These are phyloP conservation scores for Emydura subglobosa DNA, from an alignment of 2,113 vertebrate species.

Conservation along the genomic window DNA sequence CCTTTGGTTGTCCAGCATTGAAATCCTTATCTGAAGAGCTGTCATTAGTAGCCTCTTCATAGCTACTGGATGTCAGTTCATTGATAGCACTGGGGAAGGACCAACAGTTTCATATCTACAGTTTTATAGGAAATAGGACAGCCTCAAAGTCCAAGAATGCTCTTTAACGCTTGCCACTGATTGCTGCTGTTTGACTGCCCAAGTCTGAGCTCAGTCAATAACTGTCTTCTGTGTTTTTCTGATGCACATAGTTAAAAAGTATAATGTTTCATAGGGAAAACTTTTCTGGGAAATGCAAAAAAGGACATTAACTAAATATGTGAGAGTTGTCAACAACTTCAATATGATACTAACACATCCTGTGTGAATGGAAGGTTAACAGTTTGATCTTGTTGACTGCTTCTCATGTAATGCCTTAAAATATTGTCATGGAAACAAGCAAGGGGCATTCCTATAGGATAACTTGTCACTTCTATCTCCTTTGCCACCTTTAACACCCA, in stretches of 20 bases:
- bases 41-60: background rate
- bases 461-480: too few species aligned
- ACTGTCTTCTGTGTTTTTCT: conserved; percentile 6
- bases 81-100: background rate
- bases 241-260: background rate
- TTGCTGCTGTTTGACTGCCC: background rate
- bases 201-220: background rate
- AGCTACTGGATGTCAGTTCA: background rate
- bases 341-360: background rate
- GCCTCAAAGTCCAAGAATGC: background rate
- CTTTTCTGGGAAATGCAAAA: background rate
- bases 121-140: background rate
- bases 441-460: background rate
- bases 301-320: background rate
- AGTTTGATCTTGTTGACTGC: background rate
- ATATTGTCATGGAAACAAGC: background rate
- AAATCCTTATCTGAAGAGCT: background rate
- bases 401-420: background rate
- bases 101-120: background rate
- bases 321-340: background rate
- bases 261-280: background rate
- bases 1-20: background rate
- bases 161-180: background rate
- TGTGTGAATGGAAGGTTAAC: background rate
- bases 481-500: background rate